phyloP scores from a whole-genome alignment of 2,113 vertebrate species.

The Thryonomys swinderianus region DNA sequence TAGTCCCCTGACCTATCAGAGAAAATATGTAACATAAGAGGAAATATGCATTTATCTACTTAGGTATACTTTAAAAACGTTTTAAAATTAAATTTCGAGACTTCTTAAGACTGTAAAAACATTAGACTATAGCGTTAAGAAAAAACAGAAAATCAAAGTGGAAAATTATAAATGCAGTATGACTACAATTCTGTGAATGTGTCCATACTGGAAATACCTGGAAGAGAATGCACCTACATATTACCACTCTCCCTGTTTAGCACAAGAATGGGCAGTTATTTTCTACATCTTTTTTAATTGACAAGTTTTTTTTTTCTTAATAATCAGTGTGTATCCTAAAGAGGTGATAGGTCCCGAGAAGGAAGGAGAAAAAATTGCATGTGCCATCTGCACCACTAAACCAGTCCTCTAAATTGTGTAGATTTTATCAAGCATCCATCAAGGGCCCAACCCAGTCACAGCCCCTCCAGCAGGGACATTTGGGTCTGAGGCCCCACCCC shows the following conservation, averaged over 20 bases:
- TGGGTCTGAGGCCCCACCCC: not conserved
- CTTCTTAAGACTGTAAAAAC: slow-evolving; percentile 44
- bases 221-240: slow-evolving; percentile 37
- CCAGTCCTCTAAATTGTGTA: not conserved
- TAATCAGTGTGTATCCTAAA: not conserved
- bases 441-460: slow-evolving; percentile 17
- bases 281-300: not conserved
- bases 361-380: not conserved
- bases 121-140: not conserved
- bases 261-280: slow-evolving; percentile 20
- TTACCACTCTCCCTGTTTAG: not conserved
- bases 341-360: not conserved
- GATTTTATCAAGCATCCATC: slow-evolving; percentile 33
- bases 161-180: not conserved
- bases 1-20: not conserved
- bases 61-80: not conserved
- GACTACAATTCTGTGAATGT: not conserved
- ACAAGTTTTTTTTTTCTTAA: not conserved
- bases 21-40: slow-evolving; percentile 24
- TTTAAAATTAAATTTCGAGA: slow-evolving; percentile 11
- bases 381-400: not conserved
- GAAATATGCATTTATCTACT: not conserved
- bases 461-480: not conserved
- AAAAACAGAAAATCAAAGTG: not conserved
- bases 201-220: slow-evolving; percentile 26